Evolutionary conservation across 2,113 vertebrate genomes (phyloP), one percentile per base, ranked within the genome.

Genomic region (Cyprinodon brontotheroides): DNA sequence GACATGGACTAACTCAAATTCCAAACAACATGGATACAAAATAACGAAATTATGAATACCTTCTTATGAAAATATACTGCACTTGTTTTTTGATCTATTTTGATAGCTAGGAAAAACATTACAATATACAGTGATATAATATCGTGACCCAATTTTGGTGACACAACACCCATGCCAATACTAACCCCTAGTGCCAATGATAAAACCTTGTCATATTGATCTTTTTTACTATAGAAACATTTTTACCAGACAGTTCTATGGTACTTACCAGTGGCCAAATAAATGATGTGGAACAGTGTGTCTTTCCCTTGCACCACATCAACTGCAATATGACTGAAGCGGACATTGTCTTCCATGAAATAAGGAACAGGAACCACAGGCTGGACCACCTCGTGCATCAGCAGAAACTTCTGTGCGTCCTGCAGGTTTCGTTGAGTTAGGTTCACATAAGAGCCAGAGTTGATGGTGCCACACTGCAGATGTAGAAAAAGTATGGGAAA

Each of bases 311-410:
- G 97, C 29, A 99, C 98, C 40, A 99, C 96, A 50, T 99, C 98
- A 74, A 99, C 98, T 0, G 93, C 97, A 70, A 99, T 93, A 6
- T 99, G 97, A 61, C 95, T 96, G 89, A 98, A 98, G 74, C 97
- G 96, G 50, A 96, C 96, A n/a, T 94, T 96, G 90, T 99, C 98
- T 89, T 99, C 97, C 96, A 97, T 96, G 92, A 98, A 99, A 86
- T 96, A 94, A 0, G 98, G 98, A 83, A 96, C 89, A 0, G 96
- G 89, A 70, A 92, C 93, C 77, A 98, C 93, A 0, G 98, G 98
- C 80, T 98, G 97, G 57, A 98, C 92, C 10, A 99, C 97, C 67
- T 98, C 97, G 0, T 98, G 96, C 97, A 98, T 99, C 84, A 99
- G 93, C 79, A 99, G 93, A 91, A 98, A 99, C 90, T 96, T 98